Base-by-base conservation (phyloP, 2,888 invertebrate species). In the Branchellion lobata region DNA sequence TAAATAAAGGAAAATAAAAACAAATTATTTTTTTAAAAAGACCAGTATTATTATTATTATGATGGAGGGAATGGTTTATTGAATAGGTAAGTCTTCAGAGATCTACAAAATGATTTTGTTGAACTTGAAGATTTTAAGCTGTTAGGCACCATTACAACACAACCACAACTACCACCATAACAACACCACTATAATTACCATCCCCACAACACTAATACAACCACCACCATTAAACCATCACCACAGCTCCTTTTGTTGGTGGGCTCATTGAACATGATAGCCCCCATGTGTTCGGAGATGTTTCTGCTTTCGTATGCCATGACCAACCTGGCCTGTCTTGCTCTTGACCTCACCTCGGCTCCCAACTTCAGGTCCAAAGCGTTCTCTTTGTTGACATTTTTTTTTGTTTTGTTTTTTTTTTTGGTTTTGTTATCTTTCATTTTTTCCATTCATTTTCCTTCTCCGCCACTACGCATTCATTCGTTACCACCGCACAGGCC, bases 231-330 rank as follows among this genome's bases (percentile, higher is more conserved):
- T n/a, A n/a, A 5, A 40, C 40, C 40, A 40, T 40, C 40, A 53
- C 40, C 86, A 76, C 85, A 90, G 89, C 86, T 93, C 34, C 95
- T 96, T 84, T 90, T 98, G 81, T 89, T 96, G 83, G 93, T 95
- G 73, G 97, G 95, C 69, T 95, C 96, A 0, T 90, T 99, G 82
- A 99, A 99, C 87, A 91, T 92, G 18, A 99, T 99, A 83, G 99
- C 99, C 5, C 94, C 94, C 86, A 91, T 96, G 65, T 96, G 97
- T 85, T 96, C 98, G 0, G 96, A 99, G 65, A 91, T 99, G 79
- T 99, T 99, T 88, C 91, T 99, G 85, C 90, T 98, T 14, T 95
- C 96, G 79, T 99, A 99, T 88, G 92, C 96, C 86, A 94, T 97
- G 0, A 94, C 95, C 47, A 99, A 99, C 88, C 89, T 99, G 80